Conservation (phyloP, 1,140 invertebrate species). For the Aphis gossypii region DNA sequence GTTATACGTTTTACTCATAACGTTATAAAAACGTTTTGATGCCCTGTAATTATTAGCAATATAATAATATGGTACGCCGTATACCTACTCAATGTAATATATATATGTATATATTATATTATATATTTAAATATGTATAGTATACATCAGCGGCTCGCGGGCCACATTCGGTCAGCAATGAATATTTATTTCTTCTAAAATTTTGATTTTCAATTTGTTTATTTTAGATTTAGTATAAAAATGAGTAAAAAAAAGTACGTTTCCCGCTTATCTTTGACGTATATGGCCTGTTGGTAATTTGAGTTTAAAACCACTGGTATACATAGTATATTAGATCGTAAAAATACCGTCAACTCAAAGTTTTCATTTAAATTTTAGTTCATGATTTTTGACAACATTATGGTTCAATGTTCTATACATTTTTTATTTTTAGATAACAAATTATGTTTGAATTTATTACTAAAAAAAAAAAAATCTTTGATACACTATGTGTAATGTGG, state of each 20-base stretch:
- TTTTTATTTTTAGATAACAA: neutral
- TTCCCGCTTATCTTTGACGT: too few species aligned
- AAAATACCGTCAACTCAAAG: neutral
- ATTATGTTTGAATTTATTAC: neutral
- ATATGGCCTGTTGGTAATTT: too few species aligned
- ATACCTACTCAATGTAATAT: neutral
- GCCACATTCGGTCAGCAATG: too few species aligned
- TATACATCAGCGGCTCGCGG: too few species aligned
- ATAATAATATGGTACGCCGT: neutral
- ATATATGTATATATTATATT: neutral
- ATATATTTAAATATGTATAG: too few species aligned
- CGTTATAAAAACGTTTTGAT: too few species aligned
- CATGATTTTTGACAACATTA: neutral
- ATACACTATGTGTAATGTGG: neutral
- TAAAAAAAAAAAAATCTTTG: neutral
- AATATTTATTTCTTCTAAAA: too few species aligned
- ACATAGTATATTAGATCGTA: neutral
- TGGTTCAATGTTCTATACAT: neutral
- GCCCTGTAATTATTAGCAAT: too few species aligned
- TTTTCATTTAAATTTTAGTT: neutral
- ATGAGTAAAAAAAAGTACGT: too few species aligned
- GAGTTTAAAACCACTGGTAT: neutral
- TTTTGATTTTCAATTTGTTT: too few species aligned
- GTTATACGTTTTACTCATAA: too few species aligned
- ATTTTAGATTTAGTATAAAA: too few species aligned